Conservation (phyloP, 1,140 invertebrate genomes). For the Drosophila guanche region DNA sequence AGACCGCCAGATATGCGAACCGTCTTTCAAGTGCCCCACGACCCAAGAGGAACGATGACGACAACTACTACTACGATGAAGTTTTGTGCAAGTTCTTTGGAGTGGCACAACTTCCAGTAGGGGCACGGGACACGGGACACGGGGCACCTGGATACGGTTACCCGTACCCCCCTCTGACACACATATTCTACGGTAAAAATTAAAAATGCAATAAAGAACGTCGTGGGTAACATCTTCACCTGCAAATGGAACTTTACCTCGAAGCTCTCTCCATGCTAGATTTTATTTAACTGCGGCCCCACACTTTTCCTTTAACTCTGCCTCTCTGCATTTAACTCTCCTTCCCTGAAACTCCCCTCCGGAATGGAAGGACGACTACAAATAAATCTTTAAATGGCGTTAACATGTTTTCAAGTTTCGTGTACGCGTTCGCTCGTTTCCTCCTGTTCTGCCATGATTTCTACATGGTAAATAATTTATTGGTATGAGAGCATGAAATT, state of each 20-base stretch:
- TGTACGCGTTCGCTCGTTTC: constrained; percentile 18
- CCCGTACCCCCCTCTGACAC: constrained; percentile 39
- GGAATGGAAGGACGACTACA: no score
- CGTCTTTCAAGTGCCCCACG: constrained; percentile 27
- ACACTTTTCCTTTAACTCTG: no score
- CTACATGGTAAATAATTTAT: constrained; percentile 73
- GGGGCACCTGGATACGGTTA: constrained; percentile 12
- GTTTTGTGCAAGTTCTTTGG: constrained; percentile 48
- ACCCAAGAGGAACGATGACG: constrained; percentile 1
- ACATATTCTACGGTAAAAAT: constrained; percentile 56
- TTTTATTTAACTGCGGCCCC: constrained; percentile 10
- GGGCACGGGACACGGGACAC: background rate
- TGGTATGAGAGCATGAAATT: constrained; percentile 24
- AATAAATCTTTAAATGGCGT: constrained; percentile 69
- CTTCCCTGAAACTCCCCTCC: background rate
- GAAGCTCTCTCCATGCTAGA: background rate
- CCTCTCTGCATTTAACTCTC: constrained; percentile 3
- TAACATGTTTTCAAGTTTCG: constrained; percentile 68
- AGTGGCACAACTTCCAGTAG: constrained; percentile 1
- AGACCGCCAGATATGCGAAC: constrained; percentile 33
- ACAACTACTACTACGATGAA: constrained; percentile 27
- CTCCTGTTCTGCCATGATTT: constrained; percentile 48
- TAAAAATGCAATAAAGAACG: constrained; percentile 59
- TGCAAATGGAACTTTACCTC: constrained; percentile 36
- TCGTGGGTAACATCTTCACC: constrained; percentile 41